Percentiles rank a stretch among this genome's conserved stretches.
phyloP scores from a whole-genome alignment of 2,888 invertebrate genomes.

The Cheilosia variabilis region DNA sequence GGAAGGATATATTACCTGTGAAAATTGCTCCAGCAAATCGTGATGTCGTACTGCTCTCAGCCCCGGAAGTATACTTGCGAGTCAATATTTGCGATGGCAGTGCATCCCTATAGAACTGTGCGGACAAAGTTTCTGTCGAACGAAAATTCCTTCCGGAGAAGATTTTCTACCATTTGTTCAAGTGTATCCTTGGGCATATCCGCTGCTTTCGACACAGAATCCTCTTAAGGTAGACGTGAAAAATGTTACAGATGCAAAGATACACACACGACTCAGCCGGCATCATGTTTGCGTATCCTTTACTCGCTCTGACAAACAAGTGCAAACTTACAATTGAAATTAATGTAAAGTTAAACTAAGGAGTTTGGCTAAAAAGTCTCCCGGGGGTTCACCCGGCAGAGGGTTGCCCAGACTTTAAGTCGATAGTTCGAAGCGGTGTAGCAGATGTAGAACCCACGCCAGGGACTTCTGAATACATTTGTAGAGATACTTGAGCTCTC shows the following conservation, averaged over 20 bases:
- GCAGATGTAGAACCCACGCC: constrained; percentile 53
- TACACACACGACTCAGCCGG: constrained; percentile 41
- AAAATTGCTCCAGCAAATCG: constrained; percentile 65
- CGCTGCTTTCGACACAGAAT: constrained; percentile 33
- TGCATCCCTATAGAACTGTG: constrained; percentile 51
- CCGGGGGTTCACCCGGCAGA: constrained; percentile 46
- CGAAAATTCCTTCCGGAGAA: constrained; percentile 65
- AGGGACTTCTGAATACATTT: constrained; percentile 51
- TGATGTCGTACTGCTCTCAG: constrained; percentile 59
- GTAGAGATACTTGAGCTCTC: constrained; percentile 33
- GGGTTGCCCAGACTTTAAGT: constrained; percentile 50
- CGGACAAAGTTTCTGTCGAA: constrained; percentile 73
- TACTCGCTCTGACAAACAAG: constrained; percentile 71
- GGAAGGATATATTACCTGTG: constrained; percentile 75
- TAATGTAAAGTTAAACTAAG: constrained; percentile 77
- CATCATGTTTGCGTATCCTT: constrained; percentile 70
- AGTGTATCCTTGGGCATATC: constrained; percentile 61
- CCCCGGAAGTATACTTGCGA: constrained; percentile 62
- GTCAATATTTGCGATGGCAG: constrained; percentile 65
- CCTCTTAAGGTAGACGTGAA: constrained; percentile 67
- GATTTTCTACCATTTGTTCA: constrained; percentile 72
- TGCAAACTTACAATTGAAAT: constrained; percentile 77
- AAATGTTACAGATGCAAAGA: constrained; percentile 70
- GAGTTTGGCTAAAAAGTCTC: constrained; percentile 76
- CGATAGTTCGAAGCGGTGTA: constrained; percentile 62